These are phyloP conservation scores for Nesospiza acunhae DNA, from an alignment of 2,113 vertebrate species.

Conservation along the genomic window DNA sequence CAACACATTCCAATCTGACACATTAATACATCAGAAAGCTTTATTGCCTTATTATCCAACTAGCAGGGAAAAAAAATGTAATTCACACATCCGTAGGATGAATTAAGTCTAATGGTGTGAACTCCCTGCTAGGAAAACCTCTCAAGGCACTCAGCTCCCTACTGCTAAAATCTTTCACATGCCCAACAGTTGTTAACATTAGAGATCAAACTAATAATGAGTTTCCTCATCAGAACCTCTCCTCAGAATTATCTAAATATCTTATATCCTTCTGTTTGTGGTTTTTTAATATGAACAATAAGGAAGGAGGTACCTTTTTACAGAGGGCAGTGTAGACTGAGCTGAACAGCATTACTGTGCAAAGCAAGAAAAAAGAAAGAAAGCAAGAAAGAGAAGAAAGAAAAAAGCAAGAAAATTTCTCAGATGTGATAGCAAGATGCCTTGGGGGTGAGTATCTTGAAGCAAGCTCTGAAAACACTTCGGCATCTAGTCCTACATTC, in stretches of 20 bases:
- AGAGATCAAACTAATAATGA: background rate
- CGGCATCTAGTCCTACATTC: background rate
- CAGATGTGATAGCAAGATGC: background rate
- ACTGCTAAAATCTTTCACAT: background rate
- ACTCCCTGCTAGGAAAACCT: background rate
- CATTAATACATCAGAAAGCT: constrained; percentile 2
- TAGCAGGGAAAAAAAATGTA: background rate
- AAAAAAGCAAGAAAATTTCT: background rate
- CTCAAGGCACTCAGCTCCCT: background rate
- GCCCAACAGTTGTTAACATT: background rate
- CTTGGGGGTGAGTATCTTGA: background rate
- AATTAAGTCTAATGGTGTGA: background rate
- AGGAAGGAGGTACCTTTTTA: background rate
- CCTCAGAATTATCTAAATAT: background rate
- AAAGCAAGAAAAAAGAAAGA: background rate
- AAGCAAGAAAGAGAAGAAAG: no score
- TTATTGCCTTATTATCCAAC: constrained; percentile 16
- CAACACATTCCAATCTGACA: constrained; percentile 4
- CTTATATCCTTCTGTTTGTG: background rate
- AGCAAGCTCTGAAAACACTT: background rate
- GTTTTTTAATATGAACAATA: background rate
- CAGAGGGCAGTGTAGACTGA: rapidly evolving
- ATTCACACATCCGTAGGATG: background rate
- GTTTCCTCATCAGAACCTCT: background rate
- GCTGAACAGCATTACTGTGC: rapidly evolving